Conservation (phyloP, 2,888 invertebrate genomes). For the Drosophila kanekoi region DNA sequence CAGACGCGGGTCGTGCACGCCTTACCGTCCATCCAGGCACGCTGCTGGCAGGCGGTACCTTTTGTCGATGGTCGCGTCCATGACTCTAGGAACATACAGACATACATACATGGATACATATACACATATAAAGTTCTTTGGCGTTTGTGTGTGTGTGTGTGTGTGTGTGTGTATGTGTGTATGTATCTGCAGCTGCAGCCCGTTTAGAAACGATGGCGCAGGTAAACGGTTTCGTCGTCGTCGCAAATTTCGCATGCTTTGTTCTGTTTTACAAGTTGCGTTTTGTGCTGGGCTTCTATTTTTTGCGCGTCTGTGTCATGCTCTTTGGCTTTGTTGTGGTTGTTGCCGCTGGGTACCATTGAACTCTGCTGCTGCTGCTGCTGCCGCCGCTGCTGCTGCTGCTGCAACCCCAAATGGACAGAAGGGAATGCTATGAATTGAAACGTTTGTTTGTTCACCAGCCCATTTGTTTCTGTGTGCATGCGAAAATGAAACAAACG, state of each 20-base stretch:
- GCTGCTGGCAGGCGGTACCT: constrained; percentile 47
- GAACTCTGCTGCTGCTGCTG: constrained; percentile 66
- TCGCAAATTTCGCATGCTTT: constrained; percentile 61
- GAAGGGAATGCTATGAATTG: constrained; percentile 62
- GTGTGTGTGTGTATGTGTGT: constrained; percentile 11
- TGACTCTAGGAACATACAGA: constrained; percentile 37
- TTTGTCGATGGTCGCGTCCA: constrained; percentile 46
- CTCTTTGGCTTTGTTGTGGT: constrained; percentile 65
- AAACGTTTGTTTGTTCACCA: constrained; percentile 43
- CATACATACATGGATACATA: not conserved
- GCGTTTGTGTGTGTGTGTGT: constrained; percentile 3
- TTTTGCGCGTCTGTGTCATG: constrained; percentile 60
- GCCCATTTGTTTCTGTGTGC: constrained; percentile 12
- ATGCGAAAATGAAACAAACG: constrained; percentile 36
- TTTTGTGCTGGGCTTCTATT: constrained; percentile 61
- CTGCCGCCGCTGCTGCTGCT: constrained; percentile 33
- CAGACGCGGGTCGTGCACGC: constrained; percentile 23
- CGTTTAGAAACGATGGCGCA: constrained; percentile 57
- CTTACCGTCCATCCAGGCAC: constrained; percentile 11
- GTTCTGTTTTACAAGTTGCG: constrained; percentile 60
- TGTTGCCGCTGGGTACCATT: constrained; percentile 71
- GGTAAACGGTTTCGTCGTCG: constrained; percentile 53
- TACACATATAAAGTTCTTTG: constrained; percentile 4
- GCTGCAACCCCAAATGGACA: constrained; percentile 63
- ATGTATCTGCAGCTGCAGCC: constrained; percentile 60